phyloP scores from a whole-genome alignment of 2,797 vertebrate species.

The Betta splendens region DNA sequence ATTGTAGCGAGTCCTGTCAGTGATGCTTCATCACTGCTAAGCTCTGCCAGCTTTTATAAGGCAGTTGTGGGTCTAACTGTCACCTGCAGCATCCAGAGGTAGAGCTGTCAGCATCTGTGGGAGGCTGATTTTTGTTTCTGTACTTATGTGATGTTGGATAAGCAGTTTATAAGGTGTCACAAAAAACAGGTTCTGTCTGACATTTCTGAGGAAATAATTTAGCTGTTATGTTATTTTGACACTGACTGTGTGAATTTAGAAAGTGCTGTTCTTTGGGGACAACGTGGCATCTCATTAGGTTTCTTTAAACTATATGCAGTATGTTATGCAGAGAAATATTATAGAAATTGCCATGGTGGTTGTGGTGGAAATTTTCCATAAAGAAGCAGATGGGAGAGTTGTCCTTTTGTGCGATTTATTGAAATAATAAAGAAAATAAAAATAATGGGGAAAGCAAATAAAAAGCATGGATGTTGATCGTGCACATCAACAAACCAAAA shows the following conservation, averaged over 20 bases:
- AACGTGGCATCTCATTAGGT: no score
- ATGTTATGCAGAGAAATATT: no score
- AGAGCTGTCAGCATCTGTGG: constrained; percentile 15
- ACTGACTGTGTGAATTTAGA: constrained; percentile 1
- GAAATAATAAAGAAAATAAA: no score
- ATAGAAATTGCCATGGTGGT: no score
- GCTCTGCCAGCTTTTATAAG: constrained; percentile 31
- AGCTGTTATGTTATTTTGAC: not conserved
- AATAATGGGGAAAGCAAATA: no score
- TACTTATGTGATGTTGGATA: constrained; percentile 18
- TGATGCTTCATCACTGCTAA: constrained; percentile 21
- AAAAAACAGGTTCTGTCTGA: constrained; percentile 11
- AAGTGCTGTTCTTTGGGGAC: not conserved
- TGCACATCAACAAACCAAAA: no score
- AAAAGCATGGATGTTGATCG: no score
- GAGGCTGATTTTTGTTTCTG: constrained; percentile 29
- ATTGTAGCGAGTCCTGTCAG: constrained; percentile 26
- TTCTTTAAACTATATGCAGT: no score
- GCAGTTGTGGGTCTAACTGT: constrained; percentile 35
- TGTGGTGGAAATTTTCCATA: no score
- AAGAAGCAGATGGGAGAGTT: no score
- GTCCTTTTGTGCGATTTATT: no score
- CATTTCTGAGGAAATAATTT: constrained; percentile 3
- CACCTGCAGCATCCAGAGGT: constrained; percentile 39
- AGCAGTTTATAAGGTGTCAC: constrained; percentile 11